A percentile compares a stretch with the other conserved stretches of the same genome.
Evolutionary conservation across 2,113 vertebrate species (phyloP).

Genomic region (Scomber colias): DNA sequence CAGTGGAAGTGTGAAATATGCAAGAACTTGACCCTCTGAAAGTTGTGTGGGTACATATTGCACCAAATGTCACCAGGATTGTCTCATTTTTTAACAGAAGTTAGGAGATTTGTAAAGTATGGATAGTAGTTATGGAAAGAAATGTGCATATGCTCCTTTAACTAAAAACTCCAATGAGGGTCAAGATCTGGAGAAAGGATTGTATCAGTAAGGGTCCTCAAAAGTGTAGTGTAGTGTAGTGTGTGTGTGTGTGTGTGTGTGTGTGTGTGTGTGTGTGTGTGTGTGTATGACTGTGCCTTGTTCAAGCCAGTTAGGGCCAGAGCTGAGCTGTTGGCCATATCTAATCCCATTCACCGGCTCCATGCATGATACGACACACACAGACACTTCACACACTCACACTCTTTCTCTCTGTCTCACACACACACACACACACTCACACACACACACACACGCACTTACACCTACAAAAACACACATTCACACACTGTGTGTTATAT

Average conservation of each 20-base stretch:
- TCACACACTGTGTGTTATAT: conserved; percentile 27
- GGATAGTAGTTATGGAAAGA: not conserved
- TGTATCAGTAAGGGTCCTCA: conserved; percentile 11
- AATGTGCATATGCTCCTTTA: not conserved
- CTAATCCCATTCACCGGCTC: conserved; percentile 61
- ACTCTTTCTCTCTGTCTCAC: not conserved
- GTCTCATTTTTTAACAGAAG: not conserved
- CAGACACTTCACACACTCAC: conserved; percentile 22
- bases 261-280: not conserved
- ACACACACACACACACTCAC: conserved; percentile 7
- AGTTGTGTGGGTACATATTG: not conserved
- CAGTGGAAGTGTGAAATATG: no score
- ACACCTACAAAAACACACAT: conserved; percentile 15
- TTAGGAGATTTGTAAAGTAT: not conserved
- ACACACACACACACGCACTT: not conserved
- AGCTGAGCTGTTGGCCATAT: conserved; percentile 60
- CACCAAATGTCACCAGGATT: not conserved
- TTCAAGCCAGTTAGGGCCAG: conserved; percentile 57
- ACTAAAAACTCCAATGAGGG: not conserved
- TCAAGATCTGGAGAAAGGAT: not conserved
- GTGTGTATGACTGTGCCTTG: conserved; percentile 12
- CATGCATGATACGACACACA: conserved; percentile 28
- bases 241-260: not conserved
- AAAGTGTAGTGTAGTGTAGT: not conserved
- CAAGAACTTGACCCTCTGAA: not conserved